Base-by-base conservation (phyloP, 1,140 invertebrate species). In the Magallana ariakensis region DNA sequence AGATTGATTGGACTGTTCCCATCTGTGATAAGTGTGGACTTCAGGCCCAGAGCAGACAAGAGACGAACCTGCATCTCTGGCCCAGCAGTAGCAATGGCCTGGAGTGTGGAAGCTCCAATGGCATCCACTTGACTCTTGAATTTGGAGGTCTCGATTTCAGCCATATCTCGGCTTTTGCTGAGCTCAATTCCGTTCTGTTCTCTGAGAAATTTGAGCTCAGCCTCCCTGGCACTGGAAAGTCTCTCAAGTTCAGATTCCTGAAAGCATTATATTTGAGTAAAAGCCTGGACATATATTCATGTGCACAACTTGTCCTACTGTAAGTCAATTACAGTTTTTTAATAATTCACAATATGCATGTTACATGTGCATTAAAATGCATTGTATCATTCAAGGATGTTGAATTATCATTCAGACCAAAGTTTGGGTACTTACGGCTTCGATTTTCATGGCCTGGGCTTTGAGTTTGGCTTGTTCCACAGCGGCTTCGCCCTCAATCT, bases 21-120 rank as follows among this genome's bases (percentile, higher is more conserved):
- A 90, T 96, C 95, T 0, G 95, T 96, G 85, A 96, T 96, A 0
- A 96, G 90, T 5, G 95, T 95, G 0, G 95, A 95, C 86, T 95
- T 94, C 58, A 96, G 90, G 15, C 95, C 95, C 22, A 96, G 92
- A 15, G 94, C 91, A 90, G 95, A 93, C 33, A 96, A 90, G 89
- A 96, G 90, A 53, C 89, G 89, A 88, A 95, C 94, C 93, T 96
- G 95, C 87, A 94, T 92, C 82, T 96, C 95, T 33, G 95, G 95
- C 10, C 95, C 95, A 87, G 95, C 93, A 9, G 90, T 93, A 46
- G 95, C 95, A 86, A 96, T 95, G 53, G 95, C 92, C 80, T 92
- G 90, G 22, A 96, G 91, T 8, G 95, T 96, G 57, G 94, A 92
- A 16, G 94, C 85, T 84, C 95, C 95, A 85, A 96, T 93, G 53